phyloP scores from a whole-genome alignment of 2,797 vertebrate species.

The Taeniopygia guttata region DNA sequence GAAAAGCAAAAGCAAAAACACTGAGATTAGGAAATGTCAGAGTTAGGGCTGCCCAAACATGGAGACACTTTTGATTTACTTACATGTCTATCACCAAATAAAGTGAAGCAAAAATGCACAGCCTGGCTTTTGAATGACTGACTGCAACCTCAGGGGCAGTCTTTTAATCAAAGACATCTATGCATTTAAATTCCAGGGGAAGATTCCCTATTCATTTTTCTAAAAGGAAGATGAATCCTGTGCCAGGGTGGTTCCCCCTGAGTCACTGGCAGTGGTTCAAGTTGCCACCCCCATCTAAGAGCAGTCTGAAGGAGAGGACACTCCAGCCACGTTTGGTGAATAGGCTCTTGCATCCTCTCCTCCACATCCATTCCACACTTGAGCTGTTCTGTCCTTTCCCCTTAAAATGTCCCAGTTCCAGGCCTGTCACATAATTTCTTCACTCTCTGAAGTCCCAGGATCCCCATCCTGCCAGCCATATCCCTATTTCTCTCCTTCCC shows the following conservation, averaged over 20 bases:
- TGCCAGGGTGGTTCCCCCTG: rapidly evolving
- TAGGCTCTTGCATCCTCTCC: neutral
- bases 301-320: neutral
- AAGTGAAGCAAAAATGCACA: neutral
- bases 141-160: neutral
- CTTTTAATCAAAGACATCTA: neutral
- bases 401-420: neutral
- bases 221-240: neutral
- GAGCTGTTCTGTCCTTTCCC: neutral
- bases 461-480: neutral
- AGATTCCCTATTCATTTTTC: neutral
- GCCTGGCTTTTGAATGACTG: neutral
- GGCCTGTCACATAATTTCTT: neutral
- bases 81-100: neutral
- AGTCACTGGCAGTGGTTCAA: neutral
- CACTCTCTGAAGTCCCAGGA: neutral
- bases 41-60: neutral
- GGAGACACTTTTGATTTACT: neutral
- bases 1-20: neutral
- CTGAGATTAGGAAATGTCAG: neutral
- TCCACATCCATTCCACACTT: neutral
- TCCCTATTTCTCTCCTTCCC: neutral
- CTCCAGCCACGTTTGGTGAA: neutral
- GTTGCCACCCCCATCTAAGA: neutral
- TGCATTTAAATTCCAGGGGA: neutral